Conservation (phyloP, 2,888 invertebrate species). For the Ommatoiulus sabulosus region DNA sequence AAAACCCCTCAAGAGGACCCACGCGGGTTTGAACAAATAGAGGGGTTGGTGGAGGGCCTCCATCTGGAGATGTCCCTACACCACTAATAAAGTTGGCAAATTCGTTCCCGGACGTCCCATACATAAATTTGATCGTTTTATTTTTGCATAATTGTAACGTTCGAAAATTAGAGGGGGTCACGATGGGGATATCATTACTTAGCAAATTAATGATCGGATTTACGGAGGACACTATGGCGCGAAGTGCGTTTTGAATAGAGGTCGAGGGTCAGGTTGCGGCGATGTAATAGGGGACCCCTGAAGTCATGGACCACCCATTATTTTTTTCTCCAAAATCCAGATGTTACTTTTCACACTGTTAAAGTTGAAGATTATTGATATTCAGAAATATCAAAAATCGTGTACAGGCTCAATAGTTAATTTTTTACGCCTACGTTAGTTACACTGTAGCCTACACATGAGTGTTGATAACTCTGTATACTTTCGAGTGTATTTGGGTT, state of each 20-base stretch:
- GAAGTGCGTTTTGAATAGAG: not conserved
- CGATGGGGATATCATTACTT: slow-evolving; percentile 30
- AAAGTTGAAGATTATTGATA: not conserved
- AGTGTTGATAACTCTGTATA: too few species aligned
- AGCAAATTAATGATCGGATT: slow-evolving; percentile 17
- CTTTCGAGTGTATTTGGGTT: too few species aligned
- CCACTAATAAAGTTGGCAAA: slow-evolving; percentile 30
- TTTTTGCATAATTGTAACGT: slow-evolving; percentile 30
- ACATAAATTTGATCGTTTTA: slow-evolving; percentile 30
- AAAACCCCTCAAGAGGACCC: slow-evolving; percentile 29
- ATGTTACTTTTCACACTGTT: not conserved
- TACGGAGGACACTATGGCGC: not conserved
- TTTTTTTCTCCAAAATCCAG: not conserved
- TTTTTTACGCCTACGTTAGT: too few species aligned
- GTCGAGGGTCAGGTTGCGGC: not conserved
- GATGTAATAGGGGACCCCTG: not conserved
- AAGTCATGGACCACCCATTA: not conserved
- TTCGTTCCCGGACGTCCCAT: slow-evolving; percentile 43
- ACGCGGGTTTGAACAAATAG: slow-evolving; percentile 7
- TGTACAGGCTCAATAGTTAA: too few species aligned
- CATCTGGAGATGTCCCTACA: slow-evolving; percentile 15
- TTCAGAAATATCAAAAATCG: not conserved
- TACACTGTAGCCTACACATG: too few species aligned
- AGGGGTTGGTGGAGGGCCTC: slow-evolving; percentile 23
- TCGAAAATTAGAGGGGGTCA: not conserved